Base-by-base conservation (phyloP, 1,140 invertebrate species). In the Drosophila nasuta region DNA sequence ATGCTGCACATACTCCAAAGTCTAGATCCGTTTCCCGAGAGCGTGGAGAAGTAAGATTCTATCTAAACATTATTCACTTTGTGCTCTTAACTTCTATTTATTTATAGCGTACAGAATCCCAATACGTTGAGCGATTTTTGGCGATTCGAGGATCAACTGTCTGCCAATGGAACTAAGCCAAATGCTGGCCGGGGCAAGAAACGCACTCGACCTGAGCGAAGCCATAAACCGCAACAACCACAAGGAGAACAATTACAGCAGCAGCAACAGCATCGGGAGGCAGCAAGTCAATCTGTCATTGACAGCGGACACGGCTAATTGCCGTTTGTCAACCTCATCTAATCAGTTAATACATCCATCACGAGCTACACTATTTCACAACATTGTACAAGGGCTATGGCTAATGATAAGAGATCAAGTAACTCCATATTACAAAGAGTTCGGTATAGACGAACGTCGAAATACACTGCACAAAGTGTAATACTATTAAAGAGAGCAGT, bases 1-100 rank as follows among this genome's bases (percentile, higher is more conserved):
- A 94, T 95, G 73, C 95, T 97, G 56, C 95, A 97, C 82, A 97
- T 97, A 86, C 93, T 96, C 17, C 89, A 97, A 46, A 95, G 95
- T 15, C 91, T 94, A 52, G 93, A 95, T 76, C 82, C 93, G 28
- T 79, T 95, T 30, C 92, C 95, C 71, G 80, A 81, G 5, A 88
- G 92, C 11, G 93, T 94, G 67, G 89, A 86, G 20, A 94, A 95
- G 94, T 95, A 88, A 57, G 0, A 25, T 0, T 30, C 1, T 5
- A 11, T 10, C 7, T 0, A 1, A 5, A 8, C 0, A 5, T 1
- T 1, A 0, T 13, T 11, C 5, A 5, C 11, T 11, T 4, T 0
- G 3, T 25, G 20, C 3, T 25, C 20, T 25, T 25, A 25, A 43
- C 17, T 5, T 1, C 2, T 1, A 15, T 3, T 35, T 4, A n/a